Evolutionary conservation across 2,113 vertebrate genomes (phyloP).

Genomic region (Dasyornis broadbenti): DNA sequence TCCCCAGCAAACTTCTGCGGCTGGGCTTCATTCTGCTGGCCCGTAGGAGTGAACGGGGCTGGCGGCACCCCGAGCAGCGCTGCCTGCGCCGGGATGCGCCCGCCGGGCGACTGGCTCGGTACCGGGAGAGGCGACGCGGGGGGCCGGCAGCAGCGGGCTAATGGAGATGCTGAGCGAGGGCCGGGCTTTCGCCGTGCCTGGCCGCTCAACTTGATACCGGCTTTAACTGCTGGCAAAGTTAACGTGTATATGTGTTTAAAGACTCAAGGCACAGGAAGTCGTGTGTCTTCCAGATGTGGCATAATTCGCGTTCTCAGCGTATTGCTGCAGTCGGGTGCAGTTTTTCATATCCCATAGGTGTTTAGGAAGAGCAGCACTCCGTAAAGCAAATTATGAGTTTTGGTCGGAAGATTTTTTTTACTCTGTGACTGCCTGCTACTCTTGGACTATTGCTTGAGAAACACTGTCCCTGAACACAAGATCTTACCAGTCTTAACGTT

Average conservation of each 20-base stretch:
- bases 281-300: too few species aligned
- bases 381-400: background rate
- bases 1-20: background rate
- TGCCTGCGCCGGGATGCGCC: background rate
- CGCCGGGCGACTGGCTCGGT: rapidly evolving
- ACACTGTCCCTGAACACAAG: too few species aligned
- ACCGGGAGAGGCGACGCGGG: background rate
- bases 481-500: background rate
- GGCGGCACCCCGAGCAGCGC: background rate
- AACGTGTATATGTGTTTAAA: background rate
- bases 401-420: background rate
- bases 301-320: rapidly evolving
- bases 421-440: too few species aligned
- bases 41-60: background rate
- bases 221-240: background rate
- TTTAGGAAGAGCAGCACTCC: background rate
- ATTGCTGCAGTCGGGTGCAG: background rate
- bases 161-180: background rate
- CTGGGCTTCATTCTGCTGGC: background rate
- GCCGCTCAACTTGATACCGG: background rate
- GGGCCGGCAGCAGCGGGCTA: background rate
- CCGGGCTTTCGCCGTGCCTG: background rate
- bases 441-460: background rate
- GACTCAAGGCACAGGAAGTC: background rate
- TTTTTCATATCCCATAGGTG: rapidly evolving